Evolutionary conservation across 2,113 vertebrate species (phyloP), one percentile per base, ranked within the genome.

Genomic region (Oxyruncus cristatus): DNA sequence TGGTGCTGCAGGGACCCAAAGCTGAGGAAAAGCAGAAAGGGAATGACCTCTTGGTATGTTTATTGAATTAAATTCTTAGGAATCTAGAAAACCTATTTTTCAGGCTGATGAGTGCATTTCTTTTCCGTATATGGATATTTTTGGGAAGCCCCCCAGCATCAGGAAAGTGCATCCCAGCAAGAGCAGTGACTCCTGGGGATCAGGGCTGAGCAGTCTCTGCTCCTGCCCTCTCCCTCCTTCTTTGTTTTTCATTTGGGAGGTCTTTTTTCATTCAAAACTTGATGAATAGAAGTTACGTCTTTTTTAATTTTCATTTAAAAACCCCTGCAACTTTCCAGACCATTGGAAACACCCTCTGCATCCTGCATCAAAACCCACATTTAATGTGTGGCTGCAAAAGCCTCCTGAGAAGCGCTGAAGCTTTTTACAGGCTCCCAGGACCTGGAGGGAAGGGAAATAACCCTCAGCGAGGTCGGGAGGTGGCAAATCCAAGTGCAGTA

Each of bases 181-280:
- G 22, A 77, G 37, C 4, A 1, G 27, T 6, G 53, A 19, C 13
- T 55, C 23, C 50, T 19, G 24, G 11, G 44, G 11, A 47, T 12
- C 37, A 11, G 5, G 42, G 35, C 5, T 68, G 59, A 44, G 16
- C 6, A 1, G 1, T 23, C 21, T 53, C 63, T 1, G 1, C 9
- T 63, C 22, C 53, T 67, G 14, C 49, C 46, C 1, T 6, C 32
- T 79, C 76, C 11, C 1, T 35, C 23, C 52, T 42, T 13, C 4
- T 37, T 53, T 66, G 27, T 39, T 35, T 18, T 70, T 24, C 37
- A 9, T 49, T 79, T 61, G 33, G 37, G 83, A 56, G 19, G 5
- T 56, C 23, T 76, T 33, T 80, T 91, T 66, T 62, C 8, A 37
- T 62, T 76, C 37, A 23, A 66, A 67, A 46, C 33, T 21, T n/a